These are phyloP conservation scores for Oxyteleia sp. DNA, from an alignment of 2,888 invertebrate species.

Conservation along the genomic window DNA sequence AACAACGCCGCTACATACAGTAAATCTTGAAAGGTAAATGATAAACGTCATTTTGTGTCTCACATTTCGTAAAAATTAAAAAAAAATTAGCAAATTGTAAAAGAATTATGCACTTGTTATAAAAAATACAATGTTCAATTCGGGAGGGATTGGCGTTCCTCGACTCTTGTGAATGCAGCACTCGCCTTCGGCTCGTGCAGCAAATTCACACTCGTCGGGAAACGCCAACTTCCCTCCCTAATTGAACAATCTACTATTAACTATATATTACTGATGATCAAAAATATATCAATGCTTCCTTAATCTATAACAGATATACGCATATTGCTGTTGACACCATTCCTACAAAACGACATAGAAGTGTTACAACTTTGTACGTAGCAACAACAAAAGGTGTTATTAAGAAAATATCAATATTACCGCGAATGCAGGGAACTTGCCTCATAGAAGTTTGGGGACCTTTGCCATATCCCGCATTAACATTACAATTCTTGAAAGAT, in stretches of 20 bases:
- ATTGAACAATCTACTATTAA: no score
- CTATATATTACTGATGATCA: no score
- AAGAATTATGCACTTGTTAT: no score
- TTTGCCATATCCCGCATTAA: slow-evolving; percentile 89
- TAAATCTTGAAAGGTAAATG: slow-evolving; percentile 90
- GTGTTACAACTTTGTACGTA: slow-evolving; percentile 93
- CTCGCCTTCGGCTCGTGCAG: no score
- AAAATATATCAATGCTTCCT: background rate
- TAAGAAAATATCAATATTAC: slow-evolving; percentile 93
- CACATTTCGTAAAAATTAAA: no score
- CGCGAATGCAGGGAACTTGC: slow-evolving; percentile 92
- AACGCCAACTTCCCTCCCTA: no score
- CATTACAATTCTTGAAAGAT: slow-evolving; percentile 93
- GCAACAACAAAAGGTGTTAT: slow-evolving; percentile 93
- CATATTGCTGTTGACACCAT: slow-evolving; percentile 95
- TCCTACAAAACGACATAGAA: slow-evolving; percentile 91
- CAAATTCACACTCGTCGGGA: no score
- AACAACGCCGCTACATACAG: slow-evolving; percentile 91
- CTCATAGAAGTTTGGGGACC: slow-evolving; percentile 95
- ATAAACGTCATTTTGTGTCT: no score
- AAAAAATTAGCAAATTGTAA: no score
- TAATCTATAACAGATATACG: slow-evolving; percentile 88
- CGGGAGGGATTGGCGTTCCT: no score
- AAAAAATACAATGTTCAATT: no score
- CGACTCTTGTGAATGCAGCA: no score